phyloP scores from a whole-genome alignment of 2,797 vertebrate genomes.

The Orientallactaga sibirica region DNA sequence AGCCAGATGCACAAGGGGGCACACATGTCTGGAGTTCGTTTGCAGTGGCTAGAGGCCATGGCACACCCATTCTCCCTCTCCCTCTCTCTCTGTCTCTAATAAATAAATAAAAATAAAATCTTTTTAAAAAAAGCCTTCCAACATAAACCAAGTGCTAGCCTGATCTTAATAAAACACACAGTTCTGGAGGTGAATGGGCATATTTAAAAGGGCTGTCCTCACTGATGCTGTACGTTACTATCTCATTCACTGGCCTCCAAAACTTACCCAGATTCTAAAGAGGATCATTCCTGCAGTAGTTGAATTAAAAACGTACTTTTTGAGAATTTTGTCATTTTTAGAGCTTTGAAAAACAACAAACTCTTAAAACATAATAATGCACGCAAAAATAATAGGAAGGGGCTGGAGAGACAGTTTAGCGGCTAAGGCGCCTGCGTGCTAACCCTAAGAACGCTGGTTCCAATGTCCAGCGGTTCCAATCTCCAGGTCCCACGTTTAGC shows the following conservation, averaged over 20 bases:
- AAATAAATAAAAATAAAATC: no score
- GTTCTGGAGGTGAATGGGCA: neutral
- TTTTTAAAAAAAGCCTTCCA: neutral
- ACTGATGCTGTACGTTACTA: neutral
- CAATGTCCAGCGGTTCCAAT: no score
- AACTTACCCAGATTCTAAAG: constrained; percentile 26
- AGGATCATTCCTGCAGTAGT: neutral
- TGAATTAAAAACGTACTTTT: constrained; percentile 45
- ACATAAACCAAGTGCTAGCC: neutral
- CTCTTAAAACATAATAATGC: neutral
- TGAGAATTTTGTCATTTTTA: constrained; percentile 59
- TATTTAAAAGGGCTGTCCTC: neutral
- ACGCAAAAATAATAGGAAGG: no score
- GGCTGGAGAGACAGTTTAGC: no score
- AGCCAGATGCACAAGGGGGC: no score
- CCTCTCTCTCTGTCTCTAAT: no score
- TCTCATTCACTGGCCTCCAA: neutral
- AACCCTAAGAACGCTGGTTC: no score
- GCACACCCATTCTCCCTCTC: no score
- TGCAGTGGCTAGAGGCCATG: no score
- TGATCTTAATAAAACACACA: constrained; percentile 6
- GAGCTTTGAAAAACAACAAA: neutral
- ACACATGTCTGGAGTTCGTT: no score
- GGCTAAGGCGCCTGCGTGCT: no score
- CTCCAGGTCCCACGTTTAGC: no score